A percentile compares a stretch with the other conserved stretches of the same genome.
phyloP scores from a whole-genome alignment of 2,888 invertebrate genomes.

The Trimorus sp. region DNA sequence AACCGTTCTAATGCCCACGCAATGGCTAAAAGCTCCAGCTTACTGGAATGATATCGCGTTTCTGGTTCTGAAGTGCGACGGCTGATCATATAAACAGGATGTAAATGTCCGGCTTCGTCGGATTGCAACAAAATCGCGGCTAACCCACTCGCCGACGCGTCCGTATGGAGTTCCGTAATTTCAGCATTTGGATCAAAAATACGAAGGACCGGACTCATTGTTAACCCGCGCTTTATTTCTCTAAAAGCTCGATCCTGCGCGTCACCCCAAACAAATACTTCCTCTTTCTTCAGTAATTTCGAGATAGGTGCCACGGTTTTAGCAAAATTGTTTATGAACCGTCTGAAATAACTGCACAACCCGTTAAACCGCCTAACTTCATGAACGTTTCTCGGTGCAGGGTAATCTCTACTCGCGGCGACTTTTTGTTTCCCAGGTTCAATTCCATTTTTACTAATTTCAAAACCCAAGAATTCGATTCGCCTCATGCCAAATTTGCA shows the following conservation, averaged over 20 bases:
- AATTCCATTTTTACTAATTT: background rate
- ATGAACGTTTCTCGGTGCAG: constrained; percentile 26
- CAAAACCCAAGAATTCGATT: background rate
- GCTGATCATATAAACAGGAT: constrained; percentile 68
- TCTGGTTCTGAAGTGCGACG: background rate
- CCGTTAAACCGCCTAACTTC: constrained; percentile 42
- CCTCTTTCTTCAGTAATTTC: background rate
- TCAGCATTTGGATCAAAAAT: background rate
- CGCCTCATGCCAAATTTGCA: background rate
- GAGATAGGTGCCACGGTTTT: background rate
- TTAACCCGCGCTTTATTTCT: background rate
- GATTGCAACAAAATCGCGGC: constrained; percentile 10
- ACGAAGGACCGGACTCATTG: background rate
- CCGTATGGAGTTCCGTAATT: constrained; percentile 9
- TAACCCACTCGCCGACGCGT: constrained; percentile 7
- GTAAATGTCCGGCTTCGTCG: constrained; percentile 51
- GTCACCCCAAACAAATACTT: constrained; percentile 6
- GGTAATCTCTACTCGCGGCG: background rate
- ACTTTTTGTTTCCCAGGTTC: background rate
- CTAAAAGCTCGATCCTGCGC: background rate
- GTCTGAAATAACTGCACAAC: constrained; percentile 45
- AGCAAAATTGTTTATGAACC: constrained; percentile 19
- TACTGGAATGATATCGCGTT: constrained; percentile 27
- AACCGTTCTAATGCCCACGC: constrained; percentile 59
- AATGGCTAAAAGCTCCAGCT: constrained; percentile 26